phyloP scores from a whole-genome alignment of 1,140 invertebrate species.

The Ceratina australensis region DNA sequence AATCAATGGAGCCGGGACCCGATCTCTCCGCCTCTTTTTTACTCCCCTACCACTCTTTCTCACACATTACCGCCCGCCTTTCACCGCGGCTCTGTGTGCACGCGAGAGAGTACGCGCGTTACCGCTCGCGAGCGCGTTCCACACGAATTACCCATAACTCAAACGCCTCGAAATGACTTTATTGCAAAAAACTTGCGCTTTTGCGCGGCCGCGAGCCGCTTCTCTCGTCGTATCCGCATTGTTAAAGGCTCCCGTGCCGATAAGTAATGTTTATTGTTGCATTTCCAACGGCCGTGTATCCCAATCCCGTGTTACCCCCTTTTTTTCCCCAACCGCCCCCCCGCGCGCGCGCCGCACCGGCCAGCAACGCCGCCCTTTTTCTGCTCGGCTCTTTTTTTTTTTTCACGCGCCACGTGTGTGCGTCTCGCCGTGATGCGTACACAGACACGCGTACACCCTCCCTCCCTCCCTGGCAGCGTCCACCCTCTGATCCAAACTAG shows the following conservation, averaged over 20 bases:
- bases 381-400: conserved; percentile 27
- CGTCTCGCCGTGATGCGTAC: background rate
- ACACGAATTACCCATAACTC: conserved; percentile 79
- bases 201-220: conserved; percentile 59
- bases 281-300: conserved; percentile 69
- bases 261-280: conserved; percentile 80
- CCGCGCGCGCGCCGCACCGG: background rate
- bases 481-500: conserved; percentile 29
- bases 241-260: conserved; percentile 75
- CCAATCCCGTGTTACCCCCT: conserved; percentile 26
- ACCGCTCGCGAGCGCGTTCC: conserved; percentile 52
- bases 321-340: conserved; percentile 1
- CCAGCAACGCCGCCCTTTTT: conserved; percentile 42
- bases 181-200: conserved; percentile 77
- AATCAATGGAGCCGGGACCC: conserved; percentile 75
- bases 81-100: background rate
- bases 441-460: background rate
- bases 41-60: background rate
- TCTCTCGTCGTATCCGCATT: conserved; percentile 65
- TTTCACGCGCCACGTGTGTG: conserved; percentile 4
- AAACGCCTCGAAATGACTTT: conserved; percentile 78
- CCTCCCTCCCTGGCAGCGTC: too few relatives aligned
- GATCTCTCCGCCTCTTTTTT: conserved; percentile 6
- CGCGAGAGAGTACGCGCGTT: background rate
- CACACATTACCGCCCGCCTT: background rate